These are phyloP conservation scores for Sycophaga agraensis DNA, from an alignment of 1,140 invertebrate species.

Conservation along the genomic window DNA sequence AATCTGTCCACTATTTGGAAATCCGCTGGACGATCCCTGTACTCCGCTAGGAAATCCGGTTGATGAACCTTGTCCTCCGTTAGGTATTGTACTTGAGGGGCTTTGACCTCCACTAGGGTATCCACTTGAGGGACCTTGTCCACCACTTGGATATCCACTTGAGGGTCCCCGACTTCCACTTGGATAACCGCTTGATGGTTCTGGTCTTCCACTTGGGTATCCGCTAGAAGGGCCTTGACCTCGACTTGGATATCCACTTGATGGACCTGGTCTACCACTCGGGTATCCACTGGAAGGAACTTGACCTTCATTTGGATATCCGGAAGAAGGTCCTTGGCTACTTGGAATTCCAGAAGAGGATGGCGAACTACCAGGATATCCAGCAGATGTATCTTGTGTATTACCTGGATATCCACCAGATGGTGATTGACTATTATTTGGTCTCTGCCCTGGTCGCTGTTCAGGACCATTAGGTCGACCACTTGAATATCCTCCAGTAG, in stretches of 20 bases:
- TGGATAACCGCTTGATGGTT: background rate
- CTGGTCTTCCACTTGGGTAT: slow-evolving; percentile 35
- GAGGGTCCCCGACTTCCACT: slow-evolving; percentile 34
- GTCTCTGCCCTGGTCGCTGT: slow-evolving; percentile 30
- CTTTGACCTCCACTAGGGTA: slow-evolving; percentile 29
- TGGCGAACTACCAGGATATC: slow-evolving; percentile 31
- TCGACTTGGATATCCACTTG: slow-evolving; percentile 33
- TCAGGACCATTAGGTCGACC: slow-evolving; percentile 32
- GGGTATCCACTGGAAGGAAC: slow-evolving; percentile 29
- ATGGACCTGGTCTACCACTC: slow-evolving; percentile 35
- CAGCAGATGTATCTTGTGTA: slow-evolving; percentile 32
- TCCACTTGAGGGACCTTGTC: slow-evolving; percentile 33
- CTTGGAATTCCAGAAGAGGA: slow-evolving; percentile 33
- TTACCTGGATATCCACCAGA: slow-evolving; percentile 5
- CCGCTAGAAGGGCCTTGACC: slow-evolving; percentile 32
- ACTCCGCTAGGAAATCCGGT: slow-evolving; percentile 35
- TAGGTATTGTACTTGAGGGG: slow-evolving; percentile 33
- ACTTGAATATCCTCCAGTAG: slow-evolving; percentile 33
- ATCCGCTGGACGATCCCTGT: slow-evolving; percentile 34
- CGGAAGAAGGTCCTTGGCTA: slow-evolving; percentile 32
- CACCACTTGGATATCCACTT: slow-evolving; percentile 34
- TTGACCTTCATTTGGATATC: slow-evolving; percentile 35
- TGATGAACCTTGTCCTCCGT: slow-evolving; percentile 36
- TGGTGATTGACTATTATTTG: slow-evolving; percentile 22
- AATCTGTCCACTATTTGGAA: slow-evolving; percentile 35